Percentiles rank a stretch among this genome's conserved stretches.
These are phyloP conservation scores for Echinops telfairi DNA, from an alignment of 2,113 vertebrate species.

Conservation along the genomic window DNA sequence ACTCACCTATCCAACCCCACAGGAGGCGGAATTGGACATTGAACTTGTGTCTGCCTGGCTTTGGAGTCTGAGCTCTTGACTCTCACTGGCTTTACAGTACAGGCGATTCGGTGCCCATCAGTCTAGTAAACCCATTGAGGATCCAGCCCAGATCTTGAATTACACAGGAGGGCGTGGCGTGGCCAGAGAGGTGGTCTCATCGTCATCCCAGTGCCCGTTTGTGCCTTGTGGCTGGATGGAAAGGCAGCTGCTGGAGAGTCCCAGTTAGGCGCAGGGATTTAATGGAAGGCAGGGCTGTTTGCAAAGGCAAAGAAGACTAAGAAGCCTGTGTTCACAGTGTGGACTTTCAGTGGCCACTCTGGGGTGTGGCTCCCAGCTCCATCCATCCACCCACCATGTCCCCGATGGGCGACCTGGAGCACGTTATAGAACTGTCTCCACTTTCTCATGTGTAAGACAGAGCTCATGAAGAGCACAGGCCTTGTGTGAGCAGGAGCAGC, in stretches of 20 bases:
- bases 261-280: background rate
- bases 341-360: background rate
- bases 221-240: background rate
- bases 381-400: background rate
- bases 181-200: background rate
- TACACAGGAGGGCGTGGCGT: background rate
- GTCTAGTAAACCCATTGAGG: background rate
- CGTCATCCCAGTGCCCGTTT: accelerated
- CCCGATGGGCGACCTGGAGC: background rate
- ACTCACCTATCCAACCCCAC: background rate
- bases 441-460: background rate
- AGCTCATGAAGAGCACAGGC: too few species aligned
- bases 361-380: background rate
- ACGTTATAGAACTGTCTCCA: background rate
- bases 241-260: background rate
- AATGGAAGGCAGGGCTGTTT: background rate
- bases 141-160: too few species aligned
- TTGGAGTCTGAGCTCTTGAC: background rate
- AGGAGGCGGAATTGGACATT: background rate
- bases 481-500: background rate
- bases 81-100: background rate
- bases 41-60: background rate
- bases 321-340: background rate
- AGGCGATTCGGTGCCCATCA: background rate
- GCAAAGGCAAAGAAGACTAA: background rate